These are phyloP conservation scores for Protomyctophum bolini DNA, from an alignment of 2,113 vertebrate genomes.

Conservation along the genomic window DNA sequence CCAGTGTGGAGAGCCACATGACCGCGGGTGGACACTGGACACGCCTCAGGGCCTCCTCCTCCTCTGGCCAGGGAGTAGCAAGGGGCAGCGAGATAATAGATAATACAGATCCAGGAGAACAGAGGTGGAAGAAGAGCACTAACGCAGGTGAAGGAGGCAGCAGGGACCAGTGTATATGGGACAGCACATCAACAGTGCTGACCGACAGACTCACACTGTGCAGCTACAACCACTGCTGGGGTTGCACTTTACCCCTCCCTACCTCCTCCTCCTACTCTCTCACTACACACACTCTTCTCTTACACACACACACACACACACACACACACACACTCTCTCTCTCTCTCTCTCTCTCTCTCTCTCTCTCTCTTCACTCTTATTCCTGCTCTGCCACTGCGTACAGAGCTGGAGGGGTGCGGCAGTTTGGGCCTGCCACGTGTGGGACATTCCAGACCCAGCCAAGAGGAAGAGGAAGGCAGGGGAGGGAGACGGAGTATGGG, in stretches of 20 bases:
- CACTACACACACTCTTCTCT: conserved; percentile 10
- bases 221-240: background rate
- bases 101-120: conserved; percentile 23
- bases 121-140: background rate
- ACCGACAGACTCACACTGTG: conserved; percentile 2
- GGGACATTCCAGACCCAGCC: conserved; percentile 76
- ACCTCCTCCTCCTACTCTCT: background rate
- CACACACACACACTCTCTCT: conserved; percentile 5
- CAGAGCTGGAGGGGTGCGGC: conserved; percentile 69
- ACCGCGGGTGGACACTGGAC: conserved; percentile 40
- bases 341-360: conserved; percentile 12
- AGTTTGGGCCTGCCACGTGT: conserved; percentile 77
- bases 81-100: background rate
- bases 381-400: conserved; percentile 21
- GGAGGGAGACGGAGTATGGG: conserved; percentile 27
- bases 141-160: background rate
- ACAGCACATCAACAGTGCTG: conserved; percentile 27
- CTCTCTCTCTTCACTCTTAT: conserved; percentile 3
- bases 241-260: background rate
- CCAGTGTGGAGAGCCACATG: conserved; percentile 54
- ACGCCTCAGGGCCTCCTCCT: conserved; percentile 13
- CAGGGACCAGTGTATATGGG: background rate
- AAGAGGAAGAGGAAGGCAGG: conserved; percentile 57
- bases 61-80: conserved; percentile 10
- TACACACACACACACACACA: too few relatives aligned